Evolutionary conservation across 2,113 vertebrate species (phyloP).

Genomic region (Pongo pygmaeus): DNA sequence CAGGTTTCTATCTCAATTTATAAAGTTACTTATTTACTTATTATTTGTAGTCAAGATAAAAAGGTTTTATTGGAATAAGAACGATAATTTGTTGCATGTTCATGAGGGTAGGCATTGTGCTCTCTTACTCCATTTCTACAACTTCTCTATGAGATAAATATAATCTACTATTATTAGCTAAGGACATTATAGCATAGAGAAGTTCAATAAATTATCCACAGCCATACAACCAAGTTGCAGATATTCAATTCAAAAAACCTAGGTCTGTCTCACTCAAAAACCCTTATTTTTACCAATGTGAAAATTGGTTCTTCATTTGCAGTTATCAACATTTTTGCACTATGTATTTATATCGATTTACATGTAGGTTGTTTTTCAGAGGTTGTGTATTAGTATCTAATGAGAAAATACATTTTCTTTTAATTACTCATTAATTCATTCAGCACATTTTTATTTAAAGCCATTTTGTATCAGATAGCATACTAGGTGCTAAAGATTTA

Average conservation of each 20-base stretch:
- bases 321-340: not conserved
- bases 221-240: not conserved
- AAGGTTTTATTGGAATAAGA: not conserved
- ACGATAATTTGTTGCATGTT: not conserved
- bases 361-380: not conserved
- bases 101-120: not conserved
- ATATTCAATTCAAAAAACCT: not conserved
- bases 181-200: not conserved
- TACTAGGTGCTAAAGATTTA: not conserved
- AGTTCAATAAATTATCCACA: not conserved
- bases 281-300: not conserved
- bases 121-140: not conserved
- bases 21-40: not conserved
- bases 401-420: not conserved
- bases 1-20: not conserved
- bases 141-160: not conserved
- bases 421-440: not conserved
- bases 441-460: not conserved
- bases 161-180: not conserved
- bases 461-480: not conserved
- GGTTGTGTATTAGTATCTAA: not conserved
- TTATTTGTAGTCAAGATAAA: not conserved
- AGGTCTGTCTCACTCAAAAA: not conserved
- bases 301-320: not conserved
- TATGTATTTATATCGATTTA: not conserved